Evolutionary conservation across 2,113 vertebrate genomes (phyloP).

Genomic region (Beaufortia kweichowensis): DNA sequence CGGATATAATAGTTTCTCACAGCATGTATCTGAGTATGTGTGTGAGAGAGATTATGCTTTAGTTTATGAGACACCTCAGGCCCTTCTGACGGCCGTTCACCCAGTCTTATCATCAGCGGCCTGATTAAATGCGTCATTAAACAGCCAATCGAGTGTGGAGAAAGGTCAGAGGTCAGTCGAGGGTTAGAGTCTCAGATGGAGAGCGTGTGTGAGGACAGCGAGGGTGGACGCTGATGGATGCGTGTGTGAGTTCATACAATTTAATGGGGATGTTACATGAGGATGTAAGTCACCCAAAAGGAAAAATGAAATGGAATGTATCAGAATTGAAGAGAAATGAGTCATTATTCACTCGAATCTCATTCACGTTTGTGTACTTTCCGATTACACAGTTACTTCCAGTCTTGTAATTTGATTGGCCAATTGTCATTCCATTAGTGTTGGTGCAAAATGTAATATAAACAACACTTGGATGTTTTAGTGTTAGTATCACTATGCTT

Average conservation of each 20-base stretch:
- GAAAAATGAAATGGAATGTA: too few species aligned
- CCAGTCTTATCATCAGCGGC: slow-evolving; percentile 15
- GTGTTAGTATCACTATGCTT: too few species aligned
- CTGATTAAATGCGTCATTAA: slow-evolving; percentile 52
- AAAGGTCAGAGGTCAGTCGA: slow-evolving; percentile 29
- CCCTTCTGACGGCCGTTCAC: slow-evolving; percentile 28
- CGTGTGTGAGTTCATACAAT: slow-evolving; percentile 5
- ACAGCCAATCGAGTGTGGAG: slow-evolving; percentile 35
- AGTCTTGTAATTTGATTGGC: too few species aligned
- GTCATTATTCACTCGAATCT: neutral
- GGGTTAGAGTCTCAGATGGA: slow-evolving; percentile 6
- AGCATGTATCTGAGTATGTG: neutral
- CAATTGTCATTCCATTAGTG: too few species aligned
- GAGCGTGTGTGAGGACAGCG: slow-evolving; percentile 24
- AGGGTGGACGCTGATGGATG: slow-evolving; percentile 34
- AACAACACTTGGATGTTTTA: too few species aligned
- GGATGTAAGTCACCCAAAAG: neutral
- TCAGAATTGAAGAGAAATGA: neutral
- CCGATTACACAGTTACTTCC: too few species aligned
- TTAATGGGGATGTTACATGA: neutral
- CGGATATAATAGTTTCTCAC: slow-evolving; percentile 1
- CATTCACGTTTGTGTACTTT: too few species aligned
- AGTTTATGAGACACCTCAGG: slow-evolving; percentile 15
- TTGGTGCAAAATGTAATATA: too few species aligned
- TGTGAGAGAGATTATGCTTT: slow-evolving; percentile 11